A percentile compares a stretch with the other conserved stretches of the same genome.
phyloP scores from a whole-genome alignment of 1,140 invertebrate species.

The Aleiodes sp. region DNA sequence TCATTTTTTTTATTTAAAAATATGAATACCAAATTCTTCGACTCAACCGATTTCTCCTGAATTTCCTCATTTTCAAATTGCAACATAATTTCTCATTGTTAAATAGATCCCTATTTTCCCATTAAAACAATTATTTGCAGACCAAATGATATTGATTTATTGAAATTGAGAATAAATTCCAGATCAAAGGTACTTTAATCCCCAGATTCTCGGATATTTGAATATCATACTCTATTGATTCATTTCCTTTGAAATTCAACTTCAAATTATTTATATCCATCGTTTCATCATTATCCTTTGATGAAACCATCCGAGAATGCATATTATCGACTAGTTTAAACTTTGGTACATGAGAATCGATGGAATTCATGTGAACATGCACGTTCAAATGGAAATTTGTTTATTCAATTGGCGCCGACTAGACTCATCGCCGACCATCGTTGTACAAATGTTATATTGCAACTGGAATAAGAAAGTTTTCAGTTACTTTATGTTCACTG shows the following conservation, averaged over 20 bases:
- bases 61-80: too few species aligned
- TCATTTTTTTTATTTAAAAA: too few species aligned
- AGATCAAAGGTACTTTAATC: neutral
- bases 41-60: too few species aligned
- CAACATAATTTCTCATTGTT: too few species aligned
- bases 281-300: constrained; percentile 12
- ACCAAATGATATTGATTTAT: too few species aligned
- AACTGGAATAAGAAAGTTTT: constrained; percentile 4
- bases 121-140: too few species aligned
- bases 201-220: neutral
- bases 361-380: too few species aligned
- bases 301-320: neutral
- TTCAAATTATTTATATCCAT: neutral
- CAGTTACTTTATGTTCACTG: constrained; percentile 3
- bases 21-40: too few species aligned
- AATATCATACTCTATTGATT: neutral
- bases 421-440: constrained; percentile 2
- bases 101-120: too few species aligned
- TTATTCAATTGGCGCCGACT: neutral
- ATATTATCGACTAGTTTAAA: too few species aligned
- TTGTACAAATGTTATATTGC: neutral
- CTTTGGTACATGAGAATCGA: too few species aligned
- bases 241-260: constrained; percentile 3
- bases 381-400: constrained; percentile 5
- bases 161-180: neutral